Percentiles rank a stretch among this genome's conserved stretches.
These are phyloP conservation scores for Ommatoiulus sabulosus DNA, from an alignment of 2,888 invertebrate species.

Conservation along the genomic window DNA sequence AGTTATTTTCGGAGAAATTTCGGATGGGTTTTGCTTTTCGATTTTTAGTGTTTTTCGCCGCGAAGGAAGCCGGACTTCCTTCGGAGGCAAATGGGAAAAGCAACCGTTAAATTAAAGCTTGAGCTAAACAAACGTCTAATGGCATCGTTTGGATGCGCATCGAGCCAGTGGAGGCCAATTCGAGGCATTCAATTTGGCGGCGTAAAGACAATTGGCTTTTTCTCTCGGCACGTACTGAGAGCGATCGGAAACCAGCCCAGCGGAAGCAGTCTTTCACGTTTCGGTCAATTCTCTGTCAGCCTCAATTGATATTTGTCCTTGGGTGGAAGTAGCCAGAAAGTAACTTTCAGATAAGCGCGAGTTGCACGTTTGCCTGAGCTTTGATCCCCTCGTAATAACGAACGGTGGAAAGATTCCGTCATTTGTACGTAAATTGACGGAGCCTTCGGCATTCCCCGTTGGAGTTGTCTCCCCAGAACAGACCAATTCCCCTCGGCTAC, in stretches of 20 bases:
- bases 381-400: not conserved
- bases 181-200: not conserved
- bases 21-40: not conserved
- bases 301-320: slow-evolving; percentile 35
- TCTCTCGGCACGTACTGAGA: not conserved
- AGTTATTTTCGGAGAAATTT: not conserved
- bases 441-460: no score
- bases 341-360: not conserved
- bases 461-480: no score
- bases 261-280: slow-evolving; percentile 30
- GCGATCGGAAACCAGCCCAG: not conserved
- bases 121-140: not conserved
- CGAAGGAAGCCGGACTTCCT: not conserved
- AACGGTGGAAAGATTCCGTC: not conserved
- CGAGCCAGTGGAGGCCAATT: not conserved
- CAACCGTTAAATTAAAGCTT: not conserved
- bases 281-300: slow-evolving; percentile 20
- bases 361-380: not conserved
- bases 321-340: not conserved
- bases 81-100: not conserved
- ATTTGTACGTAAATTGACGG: no score
- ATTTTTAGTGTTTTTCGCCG: not conserved
- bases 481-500: no score
- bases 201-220: slow-evolving; percentile 32
- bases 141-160: slow-evolving; percentile 22